Percentiles rank a stretch among this genome's conserved stretches.
phyloP scores from a whole-genome alignment of 2,113 vertebrate species.

The Rhipidura dahli region DNA sequence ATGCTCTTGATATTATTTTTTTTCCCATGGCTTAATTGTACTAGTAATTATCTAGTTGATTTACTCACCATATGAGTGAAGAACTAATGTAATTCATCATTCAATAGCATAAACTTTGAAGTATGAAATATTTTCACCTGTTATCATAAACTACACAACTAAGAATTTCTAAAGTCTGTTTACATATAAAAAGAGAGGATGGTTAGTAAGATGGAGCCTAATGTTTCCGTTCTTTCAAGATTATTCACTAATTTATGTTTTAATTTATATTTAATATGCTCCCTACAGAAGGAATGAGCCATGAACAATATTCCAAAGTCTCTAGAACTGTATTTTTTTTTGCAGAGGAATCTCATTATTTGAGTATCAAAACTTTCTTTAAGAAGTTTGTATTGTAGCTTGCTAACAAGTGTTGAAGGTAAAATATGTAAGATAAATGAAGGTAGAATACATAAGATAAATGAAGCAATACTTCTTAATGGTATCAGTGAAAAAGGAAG shows the following conservation, averaged over 20 bases:
- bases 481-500: constrained; percentile 49
- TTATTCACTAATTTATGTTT: neutral
- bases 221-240: neutral
- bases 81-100: neutral
- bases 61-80: neutral
- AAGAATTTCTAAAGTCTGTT: neutral
- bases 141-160: neutral
- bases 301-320: neutral
- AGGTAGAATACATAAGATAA: constrained; percentile 54
- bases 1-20: neutral
- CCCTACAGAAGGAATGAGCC: neutral
- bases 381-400: constrained; percentile 19
- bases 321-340: neutral
- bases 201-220: neutral
- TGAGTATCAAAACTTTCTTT: constrained; percentile 29
- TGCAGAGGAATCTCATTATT: constrained; percentile 5
- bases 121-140: neutral
- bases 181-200: neutral
- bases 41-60: neutral
- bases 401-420: constrained; percentile 39
- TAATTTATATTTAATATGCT: neutral
- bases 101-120: neutral
- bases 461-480: constrained; percentile 67
- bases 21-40: neutral
- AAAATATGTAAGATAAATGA: constrained; percentile 60